Conservation (phyloP, 1,140 invertebrate genomes). For the Aphaenogaster rudis region DNA sequence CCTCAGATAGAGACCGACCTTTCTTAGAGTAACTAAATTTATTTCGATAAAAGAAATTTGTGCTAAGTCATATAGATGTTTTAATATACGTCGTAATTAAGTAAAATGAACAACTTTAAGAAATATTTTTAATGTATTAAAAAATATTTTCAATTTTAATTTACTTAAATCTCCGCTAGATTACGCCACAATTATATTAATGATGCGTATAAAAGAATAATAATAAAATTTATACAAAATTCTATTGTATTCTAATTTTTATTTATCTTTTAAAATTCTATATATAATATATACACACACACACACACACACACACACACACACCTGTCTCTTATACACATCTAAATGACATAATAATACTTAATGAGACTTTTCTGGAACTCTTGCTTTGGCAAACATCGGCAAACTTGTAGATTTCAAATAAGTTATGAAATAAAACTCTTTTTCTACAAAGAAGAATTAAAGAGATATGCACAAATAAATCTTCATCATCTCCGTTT, state of each 20-base stretch:
- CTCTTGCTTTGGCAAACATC: slow-evolving; percentile 29
- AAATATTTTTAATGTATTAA: neutral
- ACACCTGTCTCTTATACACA: no score
- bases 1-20: neutral
- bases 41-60: neutral
- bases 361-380: neutral
- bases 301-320: no score
- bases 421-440: neutral
- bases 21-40: slow-evolving; percentile 17
- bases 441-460: neutral
- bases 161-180: neutral
- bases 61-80: slow-evolving; percentile 6
- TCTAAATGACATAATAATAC: neutral
- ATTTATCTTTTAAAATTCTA: neutral
- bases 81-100: neutral
- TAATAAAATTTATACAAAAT: neutral
- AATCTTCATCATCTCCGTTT: neutral
- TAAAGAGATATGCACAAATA: neutral
- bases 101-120: neutral
- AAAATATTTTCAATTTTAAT: neutral
- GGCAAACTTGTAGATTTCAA: neutral
- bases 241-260: no score
- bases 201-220: neutral
- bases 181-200: neutral
- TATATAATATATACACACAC: neutral